Evolutionary conservation across 2,113 vertebrate species (phyloP).

Genomic region (Lycaon pictus): DNA sequence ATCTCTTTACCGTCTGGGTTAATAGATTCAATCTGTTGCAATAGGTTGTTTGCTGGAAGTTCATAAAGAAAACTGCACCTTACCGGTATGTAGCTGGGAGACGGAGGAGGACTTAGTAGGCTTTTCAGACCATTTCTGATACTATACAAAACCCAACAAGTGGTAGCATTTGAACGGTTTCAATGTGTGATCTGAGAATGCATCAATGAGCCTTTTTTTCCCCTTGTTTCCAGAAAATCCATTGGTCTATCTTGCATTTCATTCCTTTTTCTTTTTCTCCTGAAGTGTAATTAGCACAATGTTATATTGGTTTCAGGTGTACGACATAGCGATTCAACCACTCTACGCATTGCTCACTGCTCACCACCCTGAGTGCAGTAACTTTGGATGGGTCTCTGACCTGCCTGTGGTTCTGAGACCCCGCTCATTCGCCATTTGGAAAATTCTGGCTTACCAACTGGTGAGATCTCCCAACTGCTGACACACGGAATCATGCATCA

Average conservation of each 20-base stretch:
- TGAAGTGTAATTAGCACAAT: neutral
- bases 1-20: neutral
- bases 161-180: neutral
- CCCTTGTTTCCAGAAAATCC: neutral
- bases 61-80: neutral
- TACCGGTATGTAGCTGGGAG: neutral
- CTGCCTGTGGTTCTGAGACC: neutral
- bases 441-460: neutral
- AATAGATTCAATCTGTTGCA: neutral
- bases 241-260: neutral
- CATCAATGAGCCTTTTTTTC: neutral
- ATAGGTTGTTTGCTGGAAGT: neutral
- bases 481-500: neutral
- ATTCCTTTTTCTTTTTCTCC: neutral
- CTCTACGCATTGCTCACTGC: neutral
- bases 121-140: neutral
- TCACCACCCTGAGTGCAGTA: neutral
- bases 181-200: neutral
- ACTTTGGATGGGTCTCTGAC: neutral
- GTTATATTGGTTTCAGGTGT: neutral
- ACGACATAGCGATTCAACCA: neutral
- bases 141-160: neutral
- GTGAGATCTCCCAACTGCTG: neutral
- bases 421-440: rapidly evolving
- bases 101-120: neutral